Base-by-base conservation (phyloP, 2,797 vertebrate species). In the Labeo calbasu region DNA sequence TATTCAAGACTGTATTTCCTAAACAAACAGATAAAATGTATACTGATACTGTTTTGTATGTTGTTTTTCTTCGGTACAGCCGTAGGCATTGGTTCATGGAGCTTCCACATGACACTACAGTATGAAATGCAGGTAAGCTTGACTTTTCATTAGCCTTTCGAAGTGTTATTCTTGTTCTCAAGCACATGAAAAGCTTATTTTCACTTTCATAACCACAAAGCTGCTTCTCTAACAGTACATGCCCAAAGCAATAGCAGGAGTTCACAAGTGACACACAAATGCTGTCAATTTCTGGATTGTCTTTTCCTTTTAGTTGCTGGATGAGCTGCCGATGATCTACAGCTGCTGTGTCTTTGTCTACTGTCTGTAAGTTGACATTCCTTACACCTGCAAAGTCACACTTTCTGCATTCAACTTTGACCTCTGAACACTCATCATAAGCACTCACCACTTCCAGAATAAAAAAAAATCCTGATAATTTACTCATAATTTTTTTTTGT, bases 261-360 rank as follows among this genome's bases (percentile, higher is more conserved):
- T 46, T 48, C 14, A 77, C 15, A 25, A 65, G 15, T 59, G 53
- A 32, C 32, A 43, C 51, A 81, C 66, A 71, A n/a, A 71, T n/a
- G 36, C 17, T 46, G 1, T 57, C 46, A 0, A 13, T 59, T 2
- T 71, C 57, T 84, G 43, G 90, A 72, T 86, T 92, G n/a, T 87
- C 75, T 90, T 84, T 86, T 61, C 77, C 90, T 93, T 93, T 87
- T 88, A 99, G 98, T 94, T 99, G 59, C 93, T 99, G 94, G 98
- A 99, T 81, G 98, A 99, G 88, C 93, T 99, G 90, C 98, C 98
- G 57, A 99, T 99, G 98, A 99, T 99, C 92, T 99, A 99, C 95
- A 97, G 97, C 89, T 98, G 98, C 86, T 98, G 98, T 78, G 90
- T 99, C 73, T 99, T 99, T 91, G 96, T 99, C 89, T 99, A 99